Conservation (phyloP, 1,140 invertebrate genomes). For the Aphaenogaster floridana region DNA sequence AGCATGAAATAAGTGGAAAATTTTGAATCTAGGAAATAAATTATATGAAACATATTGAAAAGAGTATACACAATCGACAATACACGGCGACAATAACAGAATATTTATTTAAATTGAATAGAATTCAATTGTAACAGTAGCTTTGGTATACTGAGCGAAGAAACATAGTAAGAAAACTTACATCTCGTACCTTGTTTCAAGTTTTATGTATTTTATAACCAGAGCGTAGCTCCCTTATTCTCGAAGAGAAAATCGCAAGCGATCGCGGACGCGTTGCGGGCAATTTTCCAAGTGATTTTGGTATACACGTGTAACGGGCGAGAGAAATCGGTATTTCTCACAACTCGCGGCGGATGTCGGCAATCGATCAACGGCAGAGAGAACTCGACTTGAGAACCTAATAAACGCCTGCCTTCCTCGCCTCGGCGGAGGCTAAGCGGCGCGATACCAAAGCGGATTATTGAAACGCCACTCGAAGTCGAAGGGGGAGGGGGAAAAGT, state of each 20-base stretch:
- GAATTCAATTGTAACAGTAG: background rate
- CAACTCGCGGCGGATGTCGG: conserved; percentile 32
- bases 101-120: background rate
- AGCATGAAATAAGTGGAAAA: background rate
- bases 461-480: conserved; percentile 67
- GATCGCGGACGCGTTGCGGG: background rate
- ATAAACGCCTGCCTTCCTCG: conserved; percentile 42
- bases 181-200: conserved; percentile 6
- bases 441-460: conserved; percentile 75
- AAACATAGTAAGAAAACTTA: background rate
- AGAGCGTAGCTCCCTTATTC: background rate
- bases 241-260: conserved; percentile 5
- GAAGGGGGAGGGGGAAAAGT: conserved; percentile 59
- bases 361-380: conserved; percentile 46
- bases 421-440: conserved; percentile 19
- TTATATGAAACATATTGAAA: background rate
- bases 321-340: conserved; percentile 47
- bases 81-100: background rate
- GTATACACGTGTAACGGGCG: conserved; percentile 34
- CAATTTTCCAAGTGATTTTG: conserved; percentile 50
- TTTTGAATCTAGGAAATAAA: background rate
- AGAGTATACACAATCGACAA: background rate
- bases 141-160: background rate
- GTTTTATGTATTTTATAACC: conserved; percentile 22
- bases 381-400: conserved; percentile 60